phyloP scores from a whole-genome alignment of 2,797 vertebrate genomes.

The Nothura maculosa region DNA sequence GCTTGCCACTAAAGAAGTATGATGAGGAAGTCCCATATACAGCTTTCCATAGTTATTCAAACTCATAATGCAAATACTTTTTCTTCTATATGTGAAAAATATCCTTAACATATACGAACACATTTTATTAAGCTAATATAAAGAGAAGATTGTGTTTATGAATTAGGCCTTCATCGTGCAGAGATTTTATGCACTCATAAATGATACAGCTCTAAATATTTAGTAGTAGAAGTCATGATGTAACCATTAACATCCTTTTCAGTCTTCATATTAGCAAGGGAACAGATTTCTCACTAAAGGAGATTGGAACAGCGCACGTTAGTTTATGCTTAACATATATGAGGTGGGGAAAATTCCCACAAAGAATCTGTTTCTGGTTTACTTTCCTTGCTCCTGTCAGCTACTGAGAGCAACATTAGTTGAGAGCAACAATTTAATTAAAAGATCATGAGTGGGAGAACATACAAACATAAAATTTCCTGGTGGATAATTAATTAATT shows the following conservation, averaged over 20 bases:
- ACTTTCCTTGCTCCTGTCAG: neutral
- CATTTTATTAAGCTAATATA: neutral
- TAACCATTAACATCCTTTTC: fast-evolving
- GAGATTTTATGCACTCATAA: neutral
- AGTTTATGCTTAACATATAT: neutral
- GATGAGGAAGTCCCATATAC: neutral
- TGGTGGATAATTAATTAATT: neutral
- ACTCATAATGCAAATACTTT: neutral
- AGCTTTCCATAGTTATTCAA: neutral
- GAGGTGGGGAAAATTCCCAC: neutral
- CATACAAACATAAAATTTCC: neutral
- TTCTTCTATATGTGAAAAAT: neutral
- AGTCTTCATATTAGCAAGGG: neutral
- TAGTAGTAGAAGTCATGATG: neutral
- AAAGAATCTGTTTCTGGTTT: neutral
- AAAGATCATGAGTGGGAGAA: neutral
- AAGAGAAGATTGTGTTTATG: neutral
- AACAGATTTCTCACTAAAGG: neutral
- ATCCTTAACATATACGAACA: neutral
- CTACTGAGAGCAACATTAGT: neutral
- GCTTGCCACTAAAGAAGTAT: neutral
- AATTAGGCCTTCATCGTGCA: neutral
- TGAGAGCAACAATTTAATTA: too few species aligned
- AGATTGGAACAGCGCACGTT: neutral
- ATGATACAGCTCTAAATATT: neutral